These are phyloP conservation scores for Athrips mouffetella DNA, from an alignment of 2,888 invertebrate genomes.

Conservation along the genomic window DNA sequence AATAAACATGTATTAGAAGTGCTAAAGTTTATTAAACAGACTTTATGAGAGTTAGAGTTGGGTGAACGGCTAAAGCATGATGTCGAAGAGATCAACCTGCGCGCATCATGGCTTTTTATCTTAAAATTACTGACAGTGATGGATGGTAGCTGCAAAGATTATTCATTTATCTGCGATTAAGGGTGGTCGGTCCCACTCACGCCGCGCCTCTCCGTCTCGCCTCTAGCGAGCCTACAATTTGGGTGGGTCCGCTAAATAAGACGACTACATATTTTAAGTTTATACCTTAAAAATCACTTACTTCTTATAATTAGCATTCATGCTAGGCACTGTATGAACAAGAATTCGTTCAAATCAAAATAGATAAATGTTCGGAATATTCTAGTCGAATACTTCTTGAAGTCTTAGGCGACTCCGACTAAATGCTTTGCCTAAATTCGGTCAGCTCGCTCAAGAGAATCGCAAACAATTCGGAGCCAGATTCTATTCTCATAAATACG, in stretches of 20 bases:
- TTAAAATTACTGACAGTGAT: conserved; percentile 67
- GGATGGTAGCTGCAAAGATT: conserved; percentile 53
- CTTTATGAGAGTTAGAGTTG: conserved; percentile 3
- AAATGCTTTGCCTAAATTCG: conserved; percentile 7
- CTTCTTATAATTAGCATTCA: too few species aligned
- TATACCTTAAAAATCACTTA: too few species aligned
- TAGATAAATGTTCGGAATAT: conserved; percentile 4
- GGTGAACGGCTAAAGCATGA: conserved; percentile 9
- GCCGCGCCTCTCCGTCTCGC: neutral
- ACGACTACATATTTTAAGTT: neutral
- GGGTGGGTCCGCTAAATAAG: neutral
- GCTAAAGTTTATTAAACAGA: too few species aligned
- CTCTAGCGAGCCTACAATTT: neutral
- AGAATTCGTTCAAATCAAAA: too few species aligned
- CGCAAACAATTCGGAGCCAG: conserved; percentile 12
- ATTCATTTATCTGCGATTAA: conserved; percentile 67
- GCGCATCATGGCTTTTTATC: conserved; percentile 57
- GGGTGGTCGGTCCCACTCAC: conserved; percentile 34
- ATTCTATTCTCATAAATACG: conserved; percentile 10
- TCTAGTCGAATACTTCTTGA: conserved; percentile 6
- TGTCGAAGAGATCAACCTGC: conserved; percentile 37
- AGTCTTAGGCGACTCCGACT: conserved; percentile 13
- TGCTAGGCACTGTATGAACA: too few species aligned
- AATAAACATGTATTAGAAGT: too few species aligned
- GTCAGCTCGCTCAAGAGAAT: conserved; percentile 5